These are phyloP conservation scores for Trichechus manatus DNA, from an alignment of 2,113 vertebrate genomes.

Conservation along the genomic window DNA sequence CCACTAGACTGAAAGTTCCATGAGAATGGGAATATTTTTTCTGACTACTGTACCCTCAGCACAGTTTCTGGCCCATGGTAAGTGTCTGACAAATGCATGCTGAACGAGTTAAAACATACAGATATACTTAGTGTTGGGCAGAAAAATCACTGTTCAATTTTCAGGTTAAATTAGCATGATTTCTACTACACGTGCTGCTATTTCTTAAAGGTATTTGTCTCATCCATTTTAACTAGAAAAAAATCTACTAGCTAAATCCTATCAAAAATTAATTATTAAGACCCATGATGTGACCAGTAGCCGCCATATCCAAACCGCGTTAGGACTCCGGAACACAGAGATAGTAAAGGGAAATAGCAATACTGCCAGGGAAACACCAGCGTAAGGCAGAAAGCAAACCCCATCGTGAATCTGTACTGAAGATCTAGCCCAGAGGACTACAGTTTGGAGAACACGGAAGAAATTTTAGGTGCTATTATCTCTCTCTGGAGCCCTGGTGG, in stretches of 20 bases:
- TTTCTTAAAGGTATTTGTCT: slow-evolving; percentile 33
- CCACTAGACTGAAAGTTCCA: neutral
- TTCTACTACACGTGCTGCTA: neutral
- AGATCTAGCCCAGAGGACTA: neutral
- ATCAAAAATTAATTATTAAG: slow-evolving; percentile 34
- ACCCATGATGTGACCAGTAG: neutral
- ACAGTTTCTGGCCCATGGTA: neutral
- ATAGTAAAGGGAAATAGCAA: neutral
- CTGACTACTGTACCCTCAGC: neutral
- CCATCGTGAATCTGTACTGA: neutral
- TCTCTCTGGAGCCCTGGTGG: too few relatives aligned
- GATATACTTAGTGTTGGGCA: neutral
- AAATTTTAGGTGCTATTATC: slow-evolving; percentile 6
- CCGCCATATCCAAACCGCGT: neutral
- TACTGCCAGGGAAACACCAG: neutral
- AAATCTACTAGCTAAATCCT: neutral
- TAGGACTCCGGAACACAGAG: neutral
- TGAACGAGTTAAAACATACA: neutral
- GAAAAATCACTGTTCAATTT: slow-evolving; percentile 1
- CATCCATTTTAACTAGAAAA: slow-evolving; percentile 4
- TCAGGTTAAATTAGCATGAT: slow-evolving; percentile 3
- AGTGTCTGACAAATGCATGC: neutral
- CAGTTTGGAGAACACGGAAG: neutral
- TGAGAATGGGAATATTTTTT: neutral
- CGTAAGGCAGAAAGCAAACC: neutral